These are phyloP conservation scores for Procambarus virginalis DNA, from an alignment of 1,140 invertebrate species.

Conservation along the genomic window DNA sequence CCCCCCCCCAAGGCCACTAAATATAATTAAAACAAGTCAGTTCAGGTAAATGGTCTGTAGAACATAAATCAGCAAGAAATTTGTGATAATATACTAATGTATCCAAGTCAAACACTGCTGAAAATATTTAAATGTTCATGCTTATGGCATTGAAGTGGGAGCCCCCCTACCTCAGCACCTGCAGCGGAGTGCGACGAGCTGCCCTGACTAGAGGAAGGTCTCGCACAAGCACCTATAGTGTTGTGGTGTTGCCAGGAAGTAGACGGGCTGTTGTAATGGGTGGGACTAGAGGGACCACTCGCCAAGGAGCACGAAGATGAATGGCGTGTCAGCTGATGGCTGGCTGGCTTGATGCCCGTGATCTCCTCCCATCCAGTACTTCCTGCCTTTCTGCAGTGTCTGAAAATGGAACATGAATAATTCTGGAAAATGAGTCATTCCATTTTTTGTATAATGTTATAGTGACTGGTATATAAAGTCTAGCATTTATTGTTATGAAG, in stretches of 20 bases:
- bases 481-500: no score
- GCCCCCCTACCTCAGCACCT: conserved; percentile 15
- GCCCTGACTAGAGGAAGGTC: conserved; percentile 25
- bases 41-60: no score
- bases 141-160: no score
- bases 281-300: conserved; percentile 64
- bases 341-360: conserved; percentile 68
- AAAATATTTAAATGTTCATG: no score
- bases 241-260: conserved; percentile 41
- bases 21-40: no score
- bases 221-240: conserved; percentile 4
- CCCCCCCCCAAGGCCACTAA: no score
- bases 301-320: conserved; percentile 68
- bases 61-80: no score
- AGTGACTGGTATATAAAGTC: no score
- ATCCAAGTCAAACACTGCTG: no score
- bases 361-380: conserved; percentile 44
- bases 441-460: no score
- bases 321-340: conserved; percentile 68
- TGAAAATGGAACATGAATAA: not conserved
- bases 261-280: conserved; percentile 39
- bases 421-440: no score
- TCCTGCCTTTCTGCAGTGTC: conserved; percentile 5
- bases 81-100: no score
- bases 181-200: not conserved